Conservation (phyloP, 2,797 vertebrate species). For the Melanotaenia maccullochi region DNA sequence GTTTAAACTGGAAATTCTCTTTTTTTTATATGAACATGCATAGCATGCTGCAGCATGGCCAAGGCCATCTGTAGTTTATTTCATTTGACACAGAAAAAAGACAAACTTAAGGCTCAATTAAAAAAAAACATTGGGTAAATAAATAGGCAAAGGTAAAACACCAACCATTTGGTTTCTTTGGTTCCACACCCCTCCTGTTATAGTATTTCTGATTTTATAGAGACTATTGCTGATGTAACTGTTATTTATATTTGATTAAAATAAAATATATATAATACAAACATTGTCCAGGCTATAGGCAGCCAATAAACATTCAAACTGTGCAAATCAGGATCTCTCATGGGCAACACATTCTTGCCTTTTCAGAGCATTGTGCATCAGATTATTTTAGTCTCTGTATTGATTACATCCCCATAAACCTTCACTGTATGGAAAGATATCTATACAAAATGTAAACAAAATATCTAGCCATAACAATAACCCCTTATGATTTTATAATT, state of each 20-base stretch:
- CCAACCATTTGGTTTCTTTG: no score
- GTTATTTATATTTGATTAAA: no score
- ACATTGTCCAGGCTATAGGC: no score
- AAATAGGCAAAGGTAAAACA: neutral
- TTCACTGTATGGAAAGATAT: neutral
- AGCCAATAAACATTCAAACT: no score
- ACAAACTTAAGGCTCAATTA: neutral
- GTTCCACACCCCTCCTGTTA: neutral
- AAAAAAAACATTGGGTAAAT: neutral
- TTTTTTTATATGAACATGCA: neutral
- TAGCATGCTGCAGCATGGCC: neutral
- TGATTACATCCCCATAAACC: neutral
- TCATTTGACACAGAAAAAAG: neutral
- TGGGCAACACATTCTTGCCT: no score
- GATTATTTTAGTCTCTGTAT: neutral
- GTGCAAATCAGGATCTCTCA: no score
- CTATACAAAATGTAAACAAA: neutral
- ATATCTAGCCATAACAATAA: no score
- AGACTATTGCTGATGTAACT: no score
- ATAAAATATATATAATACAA: no score
- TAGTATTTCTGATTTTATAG: neutral
- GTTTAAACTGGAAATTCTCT: neutral
- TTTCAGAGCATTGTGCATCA: no score
- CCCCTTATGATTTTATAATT: no score
- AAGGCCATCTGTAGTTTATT: slow-evolving; percentile 2